Evolutionary conservation across 2,797 vertebrate species (phyloP).

Genomic region (Yasuhikotakia modesta): DNA sequence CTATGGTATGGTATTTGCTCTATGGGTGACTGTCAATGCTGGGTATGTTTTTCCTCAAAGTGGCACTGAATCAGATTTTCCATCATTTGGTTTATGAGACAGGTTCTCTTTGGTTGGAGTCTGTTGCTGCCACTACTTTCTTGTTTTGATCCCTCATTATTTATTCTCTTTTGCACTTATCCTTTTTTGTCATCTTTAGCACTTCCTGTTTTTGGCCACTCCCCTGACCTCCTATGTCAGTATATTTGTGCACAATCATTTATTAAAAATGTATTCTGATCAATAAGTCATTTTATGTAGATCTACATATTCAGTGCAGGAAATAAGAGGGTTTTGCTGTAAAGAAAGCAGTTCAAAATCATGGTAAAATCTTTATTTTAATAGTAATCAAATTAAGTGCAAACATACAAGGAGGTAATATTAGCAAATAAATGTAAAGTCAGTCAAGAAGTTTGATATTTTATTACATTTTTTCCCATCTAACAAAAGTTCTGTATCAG

Average conservation of each 20-base stretch:
- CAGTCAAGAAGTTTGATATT: background rate
- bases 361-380: background rate
- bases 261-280: conserved; percentile 6
- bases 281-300: background rate
- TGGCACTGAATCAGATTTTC: conserved; percentile 70
- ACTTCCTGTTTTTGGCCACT: conserved; percentile 28
- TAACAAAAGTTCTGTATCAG: conserved; percentile 18
- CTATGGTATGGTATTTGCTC: background rate
- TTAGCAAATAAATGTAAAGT: background rate
- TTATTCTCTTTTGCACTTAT: conserved; percentile 11
- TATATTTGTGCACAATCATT: background rate
- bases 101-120: conserved; percentile 63
- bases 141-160: conserved; percentile 46
- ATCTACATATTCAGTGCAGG: background rate
- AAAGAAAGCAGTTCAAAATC: background rate
- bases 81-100: conserved; percentile 69
- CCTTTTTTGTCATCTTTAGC: conserved; percentile 36
- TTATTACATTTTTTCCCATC: conserved; percentile 32
- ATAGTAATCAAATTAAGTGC: background rate
- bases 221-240: background rate
- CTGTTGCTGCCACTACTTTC: conserved; percentile 49
- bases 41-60: conserved; percentile 63
- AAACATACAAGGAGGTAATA: background rate
- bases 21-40: conserved; percentile 43
- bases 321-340: background rate